phyloP scores from a whole-genome alignment of 2,888 invertebrate genomes.

The Nycteola revayana region DNA sequence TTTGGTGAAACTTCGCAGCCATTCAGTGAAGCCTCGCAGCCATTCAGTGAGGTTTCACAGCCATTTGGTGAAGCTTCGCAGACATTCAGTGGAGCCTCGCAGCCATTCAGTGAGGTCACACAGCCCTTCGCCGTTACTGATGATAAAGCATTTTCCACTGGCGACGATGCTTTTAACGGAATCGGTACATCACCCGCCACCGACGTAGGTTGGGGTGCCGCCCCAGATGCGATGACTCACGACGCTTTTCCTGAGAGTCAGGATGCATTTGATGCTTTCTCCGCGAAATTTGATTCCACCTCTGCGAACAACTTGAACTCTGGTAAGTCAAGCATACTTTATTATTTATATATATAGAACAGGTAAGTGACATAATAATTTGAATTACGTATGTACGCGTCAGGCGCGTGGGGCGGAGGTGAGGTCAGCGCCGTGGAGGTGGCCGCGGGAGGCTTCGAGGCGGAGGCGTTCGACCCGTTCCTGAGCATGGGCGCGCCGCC shows the following conservation, averaged over 20 bases:
- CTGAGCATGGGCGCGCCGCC: slow-evolving; percentile 90
- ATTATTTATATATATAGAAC: too few relatives aligned
- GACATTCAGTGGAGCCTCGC: slow-evolving; percentile 4
- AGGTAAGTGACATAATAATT: too few relatives aligned
- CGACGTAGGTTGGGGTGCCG: slow-evolving; percentile 51
- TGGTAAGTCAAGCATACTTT: slow-evolving; percentile 54
- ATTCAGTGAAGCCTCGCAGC: neutral
- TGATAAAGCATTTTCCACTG: slow-evolving; percentile 18
- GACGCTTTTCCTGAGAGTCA: slow-evolving; percentile 59
- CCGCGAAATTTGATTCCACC: slow-evolving; percentile 92
- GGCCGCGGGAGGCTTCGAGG: slow-evolving; percentile 86
- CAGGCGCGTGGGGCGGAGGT: slow-evolving; percentile 72
- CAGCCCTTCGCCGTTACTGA: neutral
- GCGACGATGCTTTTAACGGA: slow-evolving; percentile 26
- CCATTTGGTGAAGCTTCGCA: slow-evolving; percentile 12
- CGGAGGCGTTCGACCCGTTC: slow-evolving; percentile 91
- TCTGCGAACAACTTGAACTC: slow-evolving; percentile 59
- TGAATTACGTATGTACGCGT: neutral
- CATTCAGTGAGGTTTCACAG: neutral
- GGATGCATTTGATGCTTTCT: slow-evolving; percentile 91
- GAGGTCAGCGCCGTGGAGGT: slow-evolving; percentile 48
- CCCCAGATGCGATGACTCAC: slow-evolving; percentile 51
- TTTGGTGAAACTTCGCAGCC: slow-evolving; percentile 1
- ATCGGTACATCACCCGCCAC: slow-evolving; percentile 25
- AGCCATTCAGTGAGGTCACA: neutral